Percentiles rank a stretch among this genome's conserved stretches.
Evolutionary conservation across 2,113 vertebrate species (phyloP).

Genomic region (Rhinoderma darwinii): DNA sequence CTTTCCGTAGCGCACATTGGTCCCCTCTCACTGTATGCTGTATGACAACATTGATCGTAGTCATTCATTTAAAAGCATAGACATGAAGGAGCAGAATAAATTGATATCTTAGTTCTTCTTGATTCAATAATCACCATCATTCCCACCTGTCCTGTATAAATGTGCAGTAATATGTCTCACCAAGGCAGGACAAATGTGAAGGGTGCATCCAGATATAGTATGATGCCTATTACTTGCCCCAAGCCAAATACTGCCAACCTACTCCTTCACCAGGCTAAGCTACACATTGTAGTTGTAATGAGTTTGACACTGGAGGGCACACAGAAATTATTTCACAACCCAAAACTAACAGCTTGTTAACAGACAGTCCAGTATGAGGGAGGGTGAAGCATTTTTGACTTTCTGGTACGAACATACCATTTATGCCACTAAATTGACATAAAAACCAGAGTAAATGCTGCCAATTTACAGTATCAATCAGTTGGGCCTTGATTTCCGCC

Average conservation of each 20-base stretch:
- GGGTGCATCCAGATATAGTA: background rate
- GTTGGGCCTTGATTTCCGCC: background rate
- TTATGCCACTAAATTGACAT: slow-evolving; percentile 22
- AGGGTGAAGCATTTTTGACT: background rate
- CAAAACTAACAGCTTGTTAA: slow-evolving; percentile 32
- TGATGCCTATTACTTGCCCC: slow-evolving; percentile 34
- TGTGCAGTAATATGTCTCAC: slow-evolving; percentile 32
- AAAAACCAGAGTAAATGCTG: slow-evolving; percentile 20
- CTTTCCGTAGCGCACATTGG: background rate
- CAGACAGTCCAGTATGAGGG: background rate
- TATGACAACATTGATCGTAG: background rate
- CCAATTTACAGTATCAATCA: slow-evolving; percentile 9
- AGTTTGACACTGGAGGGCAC: slow-evolving; percentile 36
- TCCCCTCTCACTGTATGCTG: too few relatives aligned
- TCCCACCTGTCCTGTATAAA: slow-evolving; percentile 39
- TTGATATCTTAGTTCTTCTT: slow-evolving; percentile 6
- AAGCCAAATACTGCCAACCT: slow-evolving; percentile 36
- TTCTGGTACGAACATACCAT: background rate
- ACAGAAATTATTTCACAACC: slow-evolving; percentile 31
- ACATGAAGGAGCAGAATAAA: background rate
- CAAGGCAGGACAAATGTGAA: background rate
- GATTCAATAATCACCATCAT: slow-evolving; percentile 35
- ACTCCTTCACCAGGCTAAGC: background rate
- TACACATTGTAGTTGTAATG: slow-evolving; percentile 19
- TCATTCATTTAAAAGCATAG: background rate